Evolutionary conservation across 2,888 invertebrate genomes (phyloP).

Genomic region (Isotomurus palustris): DNA sequence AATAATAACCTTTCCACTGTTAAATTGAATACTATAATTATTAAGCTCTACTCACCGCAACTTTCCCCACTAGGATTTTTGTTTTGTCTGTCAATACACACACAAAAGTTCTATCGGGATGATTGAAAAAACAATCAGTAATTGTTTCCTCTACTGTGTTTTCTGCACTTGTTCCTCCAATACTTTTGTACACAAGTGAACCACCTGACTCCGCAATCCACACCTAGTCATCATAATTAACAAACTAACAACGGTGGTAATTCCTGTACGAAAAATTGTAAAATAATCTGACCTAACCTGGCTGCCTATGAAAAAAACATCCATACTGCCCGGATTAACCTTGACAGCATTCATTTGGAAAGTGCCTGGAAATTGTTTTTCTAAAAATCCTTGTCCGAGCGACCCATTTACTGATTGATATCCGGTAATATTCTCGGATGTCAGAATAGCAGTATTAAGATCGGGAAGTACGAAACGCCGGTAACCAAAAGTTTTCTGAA

Average conservation of each 20-base stretch:
- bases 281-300: too few species aligned
- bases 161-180: constrained; percentile 7
- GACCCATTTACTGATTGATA: constrained; percentile 9
- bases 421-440: background rate
- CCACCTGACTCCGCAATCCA: constrained; percentile 37
- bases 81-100: constrained; percentile 16
- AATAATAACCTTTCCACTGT: background rate
- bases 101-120: constrained; percentile 36
- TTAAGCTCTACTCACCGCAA: constrained; percentile 24
- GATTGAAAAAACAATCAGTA: constrained; percentile 41
- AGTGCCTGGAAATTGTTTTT: constrained; percentile 20
- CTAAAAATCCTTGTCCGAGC: constrained; percentile 25
- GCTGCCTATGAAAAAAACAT: constrained; percentile 33
- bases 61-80: constrained; percentile 28
- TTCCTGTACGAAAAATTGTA: too few species aligned
- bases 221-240: constrained; percentile 9
- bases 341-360: constrained; percentile 24
- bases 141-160: constrained; percentile 6
- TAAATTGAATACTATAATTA: constrained; percentile 4
- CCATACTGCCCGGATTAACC: constrained; percentile 27
- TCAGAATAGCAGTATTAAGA: background rate
- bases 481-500: constrained; percentile 14
- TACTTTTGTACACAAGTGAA: constrained; percentile 20
- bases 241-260: constrained; percentile 10
- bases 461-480: constrained; percentile 21